Conservation (phyloP, 2,797 vertebrate species). For the Bradypodion pumilum region DNA sequence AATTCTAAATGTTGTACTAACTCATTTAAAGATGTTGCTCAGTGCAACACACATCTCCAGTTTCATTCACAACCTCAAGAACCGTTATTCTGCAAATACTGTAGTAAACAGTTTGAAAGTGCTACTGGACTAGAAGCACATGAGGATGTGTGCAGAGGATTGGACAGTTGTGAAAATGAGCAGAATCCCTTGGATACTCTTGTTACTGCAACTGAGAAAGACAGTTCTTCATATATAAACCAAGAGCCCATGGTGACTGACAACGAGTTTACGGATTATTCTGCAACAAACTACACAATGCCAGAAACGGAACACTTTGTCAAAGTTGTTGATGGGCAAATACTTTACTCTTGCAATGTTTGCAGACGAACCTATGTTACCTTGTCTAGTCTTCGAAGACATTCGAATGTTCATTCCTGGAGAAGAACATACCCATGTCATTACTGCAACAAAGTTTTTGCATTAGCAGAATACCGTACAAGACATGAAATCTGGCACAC, state of each 20-base stretch:
- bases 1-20: slow-evolving; percentile 86
- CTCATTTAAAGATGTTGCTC: slow-evolving; percentile 83
- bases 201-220: slow-evolving; percentile 68
- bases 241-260: slow-evolving; percentile 69
- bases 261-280: slow-evolving; percentile 69
- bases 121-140: slow-evolving; percentile 89
- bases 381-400: slow-evolving; percentile 92
- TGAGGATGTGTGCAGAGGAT: slow-evolving; percentile 84
- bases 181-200: slow-evolving; percentile 66
- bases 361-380: slow-evolving; percentile 96
- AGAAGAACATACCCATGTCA: slow-evolving; percentile 96
- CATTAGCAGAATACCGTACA: slow-evolving; percentile 95
- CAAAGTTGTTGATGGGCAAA: slow-evolving; percentile 82
- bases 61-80: slow-evolving; percentile 88
- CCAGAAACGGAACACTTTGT: slow-evolving; percentile 78
- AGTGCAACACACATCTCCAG: slow-evolving; percentile 85
- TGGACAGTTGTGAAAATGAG: slow-evolving; percentile 70
- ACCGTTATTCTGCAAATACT: slow-evolving; percentile 89
- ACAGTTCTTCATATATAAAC: slow-evolving; percentile 55
- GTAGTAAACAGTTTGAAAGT: slow-evolving; percentile 92
- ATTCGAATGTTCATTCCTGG: slow-evolving; percentile 98
- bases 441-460: slow-evolving; percentile 98
- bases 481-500: slow-evolving; percentile 99
- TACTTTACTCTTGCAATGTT: slow-evolving; percentile 90
- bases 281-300: slow-evolving; percentile 72